phyloP scores from a whole-genome alignment of 92 coral and sea anemone genomes.

The Porites rus region DNA sequence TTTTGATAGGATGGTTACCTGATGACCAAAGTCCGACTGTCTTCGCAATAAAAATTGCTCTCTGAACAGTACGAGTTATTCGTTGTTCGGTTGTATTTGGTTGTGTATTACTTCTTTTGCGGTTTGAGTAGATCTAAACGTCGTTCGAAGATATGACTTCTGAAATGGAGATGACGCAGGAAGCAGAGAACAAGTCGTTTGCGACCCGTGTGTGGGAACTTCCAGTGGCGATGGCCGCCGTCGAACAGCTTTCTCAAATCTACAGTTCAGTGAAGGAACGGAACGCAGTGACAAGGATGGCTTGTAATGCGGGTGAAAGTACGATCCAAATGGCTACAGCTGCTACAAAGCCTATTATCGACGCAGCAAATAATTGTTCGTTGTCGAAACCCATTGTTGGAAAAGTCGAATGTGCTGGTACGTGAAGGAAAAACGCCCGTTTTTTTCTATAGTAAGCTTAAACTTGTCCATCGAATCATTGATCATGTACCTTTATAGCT shows the following conservation, averaged over 20 bases:
- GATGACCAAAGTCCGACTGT: constrained; percentile 12
- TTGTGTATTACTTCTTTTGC: neutral
- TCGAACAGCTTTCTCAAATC: constrained; percentile 80
- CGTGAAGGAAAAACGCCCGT: neutral
- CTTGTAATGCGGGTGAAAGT: constrained; percentile 95
- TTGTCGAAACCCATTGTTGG: constrained; percentile 95
- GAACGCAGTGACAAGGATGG: constrained; percentile 88
- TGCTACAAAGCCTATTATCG: constrained; percentile 81
- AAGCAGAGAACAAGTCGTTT: constrained; percentile 73
- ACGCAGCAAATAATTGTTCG: constrained; percentile 79
- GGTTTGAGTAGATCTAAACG: too few species aligned
- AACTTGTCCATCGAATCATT: neutral
- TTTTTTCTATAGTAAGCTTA: neutral
- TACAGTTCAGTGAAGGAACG: constrained; percentile 87
- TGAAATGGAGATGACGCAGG: constrained; percentile 74
- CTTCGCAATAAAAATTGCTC: constrained; percentile 15
- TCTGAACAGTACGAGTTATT: neutral
- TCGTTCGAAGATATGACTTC: constrained; percentile 52
- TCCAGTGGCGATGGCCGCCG: constrained; percentile 94
- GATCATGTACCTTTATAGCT: neutral
- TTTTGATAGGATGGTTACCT: constrained; percentile 2
- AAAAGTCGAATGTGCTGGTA: constrained; percentile 88
- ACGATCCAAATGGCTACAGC: constrained; percentile 84
- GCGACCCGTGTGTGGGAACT: constrained; percentile 80
- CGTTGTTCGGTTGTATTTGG: neutral